phyloP scores from a whole-genome alignment of 2,797 vertebrate genomes.

The Capromys pilorides region DNA sequence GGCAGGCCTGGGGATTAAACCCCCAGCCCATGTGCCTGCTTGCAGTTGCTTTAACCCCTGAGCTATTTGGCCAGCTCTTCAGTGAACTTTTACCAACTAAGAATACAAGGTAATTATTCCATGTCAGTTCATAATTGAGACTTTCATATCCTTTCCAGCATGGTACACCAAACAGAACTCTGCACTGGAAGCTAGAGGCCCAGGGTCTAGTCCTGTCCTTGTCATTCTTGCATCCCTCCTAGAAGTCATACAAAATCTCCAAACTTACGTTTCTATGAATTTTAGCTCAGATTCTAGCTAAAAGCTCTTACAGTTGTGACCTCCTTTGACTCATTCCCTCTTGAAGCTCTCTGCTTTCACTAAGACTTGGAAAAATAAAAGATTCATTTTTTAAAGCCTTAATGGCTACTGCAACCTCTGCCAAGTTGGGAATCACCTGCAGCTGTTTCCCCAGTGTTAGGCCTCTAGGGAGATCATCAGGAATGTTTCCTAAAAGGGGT shows the following conservation, averaged over 20 bases:
- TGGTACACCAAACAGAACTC: background rate
- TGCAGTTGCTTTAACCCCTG: no score
- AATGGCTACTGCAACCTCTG: conserved; percentile 23
- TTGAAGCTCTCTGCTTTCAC: background rate
- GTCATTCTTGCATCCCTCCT: fast-evolving
- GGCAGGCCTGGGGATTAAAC: no score
- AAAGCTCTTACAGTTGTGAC: background rate
- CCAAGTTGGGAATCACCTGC: conserved; percentile 76
- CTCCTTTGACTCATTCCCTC: conserved; percentile 4
- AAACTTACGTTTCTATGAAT: background rate
- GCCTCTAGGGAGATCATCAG: conserved; percentile 50
- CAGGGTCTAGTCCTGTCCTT: background rate
- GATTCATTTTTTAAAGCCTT: conserved; percentile 26
- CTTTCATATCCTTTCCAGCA: background rate
- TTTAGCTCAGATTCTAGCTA: background rate
- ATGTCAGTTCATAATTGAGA: background rate
- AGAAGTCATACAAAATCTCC: background rate
- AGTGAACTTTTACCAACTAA: background rate
- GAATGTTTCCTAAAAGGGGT: conserved; percentile 59
- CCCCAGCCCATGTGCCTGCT: no score
- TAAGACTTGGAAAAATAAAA: conserved; percentile 20
- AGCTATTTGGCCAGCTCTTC: no score
- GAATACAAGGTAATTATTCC: background rate
- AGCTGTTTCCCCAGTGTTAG: conserved; percentile 55
- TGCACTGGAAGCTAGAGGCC: background rate